Conservation (phyloP, 1,140 invertebrate genomes). For the Camponotus pennsylvanicus region DNA sequence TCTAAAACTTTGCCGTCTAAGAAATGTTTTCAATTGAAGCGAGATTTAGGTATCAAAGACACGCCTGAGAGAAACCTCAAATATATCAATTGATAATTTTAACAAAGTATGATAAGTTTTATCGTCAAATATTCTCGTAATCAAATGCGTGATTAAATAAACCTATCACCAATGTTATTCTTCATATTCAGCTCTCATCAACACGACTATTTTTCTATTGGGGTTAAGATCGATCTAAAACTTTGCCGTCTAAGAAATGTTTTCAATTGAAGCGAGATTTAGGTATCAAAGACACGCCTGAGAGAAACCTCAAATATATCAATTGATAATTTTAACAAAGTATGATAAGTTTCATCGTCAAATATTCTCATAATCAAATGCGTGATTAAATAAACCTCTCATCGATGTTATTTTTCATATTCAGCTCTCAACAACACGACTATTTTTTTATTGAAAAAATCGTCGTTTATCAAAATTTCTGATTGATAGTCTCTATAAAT, state of each 20-base stretch:
- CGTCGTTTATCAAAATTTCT: neutral
- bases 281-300: neutral
- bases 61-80: no score
- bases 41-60: no score
- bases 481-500: neutral
- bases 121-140: no score
- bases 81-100: no score
- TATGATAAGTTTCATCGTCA: neutral
- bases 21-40: no score
- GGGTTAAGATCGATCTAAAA: no score
- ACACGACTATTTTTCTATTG: no score
- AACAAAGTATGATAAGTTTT: no score
- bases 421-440: neutral
- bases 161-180: no score
- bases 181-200: no score
- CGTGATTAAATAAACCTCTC: neutral
- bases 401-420: neutral
- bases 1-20: no score
- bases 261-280: conserved; percentile 43
- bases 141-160: no score
- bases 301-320: conserved; percentile 33
- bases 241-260: conserved; percentile 34
- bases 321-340: neutral
- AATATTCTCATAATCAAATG: neutral
- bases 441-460: neutral